Conservation (phyloP, 2,888 invertebrate genomes). For the Endomychus coccineus region DNA sequence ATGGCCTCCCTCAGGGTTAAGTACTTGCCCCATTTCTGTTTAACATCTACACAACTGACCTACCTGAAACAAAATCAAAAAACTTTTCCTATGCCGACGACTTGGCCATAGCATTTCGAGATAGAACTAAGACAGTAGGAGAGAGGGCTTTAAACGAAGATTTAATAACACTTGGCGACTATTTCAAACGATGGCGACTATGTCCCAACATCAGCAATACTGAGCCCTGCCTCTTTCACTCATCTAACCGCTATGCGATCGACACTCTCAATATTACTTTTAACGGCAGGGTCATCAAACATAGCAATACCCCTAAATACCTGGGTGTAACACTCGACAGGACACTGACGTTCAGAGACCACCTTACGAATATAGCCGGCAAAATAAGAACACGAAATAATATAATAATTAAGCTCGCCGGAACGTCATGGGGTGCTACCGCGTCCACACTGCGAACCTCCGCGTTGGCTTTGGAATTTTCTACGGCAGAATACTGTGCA, state of each 20-base stretch:
- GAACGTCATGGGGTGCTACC: no score
- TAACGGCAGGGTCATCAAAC: conserved; percentile 2
- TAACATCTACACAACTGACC: conserved; percentile 8
- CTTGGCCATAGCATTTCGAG: no score
- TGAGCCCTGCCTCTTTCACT: conserved; percentile 8
- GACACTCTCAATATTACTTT: conserved; percentile 4
- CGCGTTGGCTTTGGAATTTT: no score
- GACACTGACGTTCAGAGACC: no score
- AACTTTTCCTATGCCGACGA: conserved; percentile 10
- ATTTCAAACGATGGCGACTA: conserved; percentile 8
- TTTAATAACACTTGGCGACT: conserved; percentile 3
- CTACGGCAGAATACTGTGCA: no score
- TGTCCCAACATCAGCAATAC: conserved; percentile 10
- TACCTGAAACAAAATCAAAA: conserved; percentile 6
- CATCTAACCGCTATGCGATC: conserved; percentile 4
- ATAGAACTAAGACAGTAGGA: no score
- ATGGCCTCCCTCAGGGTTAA: conserved; percentile 12
- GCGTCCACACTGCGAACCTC: no score
- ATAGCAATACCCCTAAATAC: conserved; percentile 1
- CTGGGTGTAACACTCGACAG: no score
- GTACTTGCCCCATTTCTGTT: conserved; percentile 10
- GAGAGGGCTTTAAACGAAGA: conserved; percentile 8
- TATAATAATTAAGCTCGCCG: no score
- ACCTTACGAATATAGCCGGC: no score
- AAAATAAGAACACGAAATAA: no score